These are phyloP conservation scores for Criorhina ranunculi DNA, from an alignment of 2,888 invertebrate species.

Conservation along the genomic window DNA sequence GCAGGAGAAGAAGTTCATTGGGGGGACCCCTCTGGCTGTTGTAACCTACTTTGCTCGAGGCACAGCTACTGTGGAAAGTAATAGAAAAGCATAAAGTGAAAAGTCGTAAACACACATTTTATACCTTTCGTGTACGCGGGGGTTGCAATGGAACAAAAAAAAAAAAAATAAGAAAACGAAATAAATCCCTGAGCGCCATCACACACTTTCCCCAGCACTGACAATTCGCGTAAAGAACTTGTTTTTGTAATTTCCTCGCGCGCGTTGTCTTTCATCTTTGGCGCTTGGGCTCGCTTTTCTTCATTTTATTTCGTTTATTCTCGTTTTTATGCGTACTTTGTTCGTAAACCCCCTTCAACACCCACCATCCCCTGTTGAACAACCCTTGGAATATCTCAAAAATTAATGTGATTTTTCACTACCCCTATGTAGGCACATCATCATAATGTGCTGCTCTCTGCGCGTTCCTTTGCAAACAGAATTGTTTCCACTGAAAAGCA, in stretches of 20 bases:
- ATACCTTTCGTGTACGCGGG: conserved; percentile 61
- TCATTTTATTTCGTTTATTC: conserved; percentile 73
- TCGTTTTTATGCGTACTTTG: conserved; percentile 74
- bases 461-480: conserved; percentile 11
- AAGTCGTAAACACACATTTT: conserved; percentile 75
- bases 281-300: conserved; percentile 59
- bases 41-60: conserved; percentile 22
- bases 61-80: conserved; percentile 62
- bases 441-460: conserved; percentile 60
- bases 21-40: not conserved
- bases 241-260: conserved; percentile 68
- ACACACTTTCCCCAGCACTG: conserved; percentile 74
- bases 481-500: conserved; percentile 1
- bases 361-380: conserved; percentile 14
- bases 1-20: not conserved
- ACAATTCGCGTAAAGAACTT: conserved; percentile 53
- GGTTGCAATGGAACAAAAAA: conserved; percentile 30
- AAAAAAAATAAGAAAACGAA: conserved; percentile 45
- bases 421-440: conserved; percentile 73
- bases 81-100: conserved; percentile 75
- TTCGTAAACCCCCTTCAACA: conserved; percentile 19
- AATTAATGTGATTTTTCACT: conserved; percentile 75
- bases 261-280: conserved; percentile 40
- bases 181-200: conserved; percentile 71
- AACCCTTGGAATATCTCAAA: conserved; percentile 74